These are phyloP conservation scores for Uria aalge DNA, from an alignment of 2,113 vertebrate genomes.

Conservation along the genomic window DNA sequence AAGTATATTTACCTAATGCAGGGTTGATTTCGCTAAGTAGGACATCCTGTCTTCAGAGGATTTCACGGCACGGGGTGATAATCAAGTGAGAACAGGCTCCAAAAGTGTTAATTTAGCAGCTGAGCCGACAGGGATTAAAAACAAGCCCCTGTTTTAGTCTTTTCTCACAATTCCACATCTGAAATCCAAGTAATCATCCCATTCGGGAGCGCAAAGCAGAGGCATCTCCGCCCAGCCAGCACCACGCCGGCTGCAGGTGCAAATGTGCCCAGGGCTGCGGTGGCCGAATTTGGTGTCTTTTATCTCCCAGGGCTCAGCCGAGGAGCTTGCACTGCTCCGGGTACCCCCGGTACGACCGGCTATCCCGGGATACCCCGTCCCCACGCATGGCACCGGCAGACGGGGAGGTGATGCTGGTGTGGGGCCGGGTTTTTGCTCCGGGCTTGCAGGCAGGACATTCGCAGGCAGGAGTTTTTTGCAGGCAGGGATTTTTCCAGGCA, in stretches of 20 bases:
- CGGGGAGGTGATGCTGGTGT: neutral
- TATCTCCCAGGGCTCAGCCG: neutral
- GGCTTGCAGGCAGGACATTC: neutral
- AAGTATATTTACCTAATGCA: constrained; percentile 39
- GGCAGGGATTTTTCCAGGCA: neutral
- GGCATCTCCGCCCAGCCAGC: neutral
- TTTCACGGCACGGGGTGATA: neutral
- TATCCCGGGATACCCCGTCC: neutral
- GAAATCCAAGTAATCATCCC: constrained; percentile 5
- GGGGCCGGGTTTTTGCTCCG: neutral
- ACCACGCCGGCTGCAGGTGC: neutral
- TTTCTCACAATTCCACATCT: neutral
- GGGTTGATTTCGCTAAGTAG: constrained; percentile 45
- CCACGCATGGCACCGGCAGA: neutral
- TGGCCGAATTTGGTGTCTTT: accelerated
- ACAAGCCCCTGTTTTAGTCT: neutral
- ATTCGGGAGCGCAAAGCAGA: neutral
- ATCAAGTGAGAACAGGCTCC: constrained; percentile 32
- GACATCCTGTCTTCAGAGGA: constrained; percentile 55
- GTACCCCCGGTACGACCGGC: neutral
- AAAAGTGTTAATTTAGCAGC: constrained; percentile 45
- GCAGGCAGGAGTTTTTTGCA: neutral
- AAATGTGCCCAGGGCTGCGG: accelerated
- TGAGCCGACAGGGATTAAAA: neutral
- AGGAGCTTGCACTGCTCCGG: neutral